These are phyloP conservation scores for Catharus bicknelli DNA, from an alignment of 2,113 vertebrate genomes.

Conservation along the genomic window DNA sequence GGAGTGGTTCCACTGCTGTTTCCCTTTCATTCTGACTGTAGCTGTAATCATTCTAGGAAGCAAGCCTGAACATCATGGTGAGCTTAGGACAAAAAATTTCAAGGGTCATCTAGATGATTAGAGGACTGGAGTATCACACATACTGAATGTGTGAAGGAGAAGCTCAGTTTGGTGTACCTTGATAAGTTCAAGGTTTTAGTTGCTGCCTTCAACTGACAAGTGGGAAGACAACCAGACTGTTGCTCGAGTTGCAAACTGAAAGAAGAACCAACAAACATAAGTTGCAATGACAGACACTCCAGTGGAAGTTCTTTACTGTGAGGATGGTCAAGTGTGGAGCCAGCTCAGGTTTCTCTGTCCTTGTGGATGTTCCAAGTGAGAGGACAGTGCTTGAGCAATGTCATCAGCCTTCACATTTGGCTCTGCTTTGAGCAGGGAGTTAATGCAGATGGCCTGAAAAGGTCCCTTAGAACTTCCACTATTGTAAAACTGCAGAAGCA, in stretches of 20 bases:
- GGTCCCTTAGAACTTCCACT: background rate
- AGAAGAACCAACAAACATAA: background rate
- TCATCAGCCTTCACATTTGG: background rate
- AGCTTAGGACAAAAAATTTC: background rate
- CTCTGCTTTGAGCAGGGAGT: background rate
- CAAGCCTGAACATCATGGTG: background rate
- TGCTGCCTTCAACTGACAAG: background rate
- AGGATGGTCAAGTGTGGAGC: background rate
- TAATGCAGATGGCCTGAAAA: background rate
- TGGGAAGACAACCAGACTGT: background rate
- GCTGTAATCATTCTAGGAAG: background rate
- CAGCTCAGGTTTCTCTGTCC: background rate
- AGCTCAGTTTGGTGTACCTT: background rate
- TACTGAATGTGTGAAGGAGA: background rate
- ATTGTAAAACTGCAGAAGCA: background rate
- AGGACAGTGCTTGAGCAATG: background rate
- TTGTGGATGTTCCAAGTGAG: background rate
- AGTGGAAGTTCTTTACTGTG: background rate
- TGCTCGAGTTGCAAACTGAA: background rate
- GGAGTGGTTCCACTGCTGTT: background rate
- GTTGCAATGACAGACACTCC: background rate
- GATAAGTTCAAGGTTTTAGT: background rate
- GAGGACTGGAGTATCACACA: background rate
- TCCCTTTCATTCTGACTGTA: background rate
- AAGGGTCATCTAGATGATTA: background rate